Evolutionary conservation across 2,888 invertebrate genomes (phyloP).

Genomic region (Volucella inanis): DNA sequence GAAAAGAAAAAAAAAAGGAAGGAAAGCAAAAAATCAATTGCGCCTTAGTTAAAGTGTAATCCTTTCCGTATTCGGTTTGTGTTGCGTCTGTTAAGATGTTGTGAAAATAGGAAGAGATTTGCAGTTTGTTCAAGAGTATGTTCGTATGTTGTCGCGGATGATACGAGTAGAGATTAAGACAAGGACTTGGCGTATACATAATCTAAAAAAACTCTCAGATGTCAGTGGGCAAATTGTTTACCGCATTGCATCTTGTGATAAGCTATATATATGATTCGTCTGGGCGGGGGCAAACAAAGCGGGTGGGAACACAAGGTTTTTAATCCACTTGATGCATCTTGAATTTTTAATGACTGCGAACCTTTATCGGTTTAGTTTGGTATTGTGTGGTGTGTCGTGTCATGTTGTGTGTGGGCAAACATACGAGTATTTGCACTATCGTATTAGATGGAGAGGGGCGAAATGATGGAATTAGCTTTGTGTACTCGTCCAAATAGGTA

Average conservation of each 20-base stretch:
- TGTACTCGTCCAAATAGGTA: neutral
- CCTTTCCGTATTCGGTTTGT: slow-evolving; percentile 15
- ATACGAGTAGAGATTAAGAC: slow-evolving; percentile 39
- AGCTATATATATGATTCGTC: neutral
- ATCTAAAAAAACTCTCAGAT: slow-evolving; percentile 41
- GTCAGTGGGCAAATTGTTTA: slow-evolving; percentile 14
- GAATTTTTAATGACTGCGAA: slow-evolving; percentile 38
- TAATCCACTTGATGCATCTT: slow-evolving; percentile 65
- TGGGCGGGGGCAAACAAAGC: neutral
- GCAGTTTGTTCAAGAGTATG: neutral
- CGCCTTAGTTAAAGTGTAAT: slow-evolving; percentile 41
- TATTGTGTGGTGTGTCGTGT: neutral
- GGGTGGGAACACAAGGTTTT: slow-evolving; percentile 28
- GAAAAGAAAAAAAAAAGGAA: neutral
- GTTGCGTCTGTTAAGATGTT: neutral
- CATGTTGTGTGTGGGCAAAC: too few relatives aligned
- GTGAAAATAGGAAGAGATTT: neutral
- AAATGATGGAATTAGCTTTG: slow-evolving; percentile 9
- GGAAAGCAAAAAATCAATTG: slow-evolving; percentile 54
- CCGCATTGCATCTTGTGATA: slow-evolving; percentile 47
- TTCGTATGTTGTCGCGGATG: slow-evolving; percentile 27
- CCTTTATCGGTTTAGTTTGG: slow-evolving; percentile 10
- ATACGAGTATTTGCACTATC: neutral
- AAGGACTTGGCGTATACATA: too few relatives aligned
- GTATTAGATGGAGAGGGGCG: slow-evolving; percentile 2